Evolutionary conservation across 2,797 vertebrate genomes (phyloP).

Genomic region (Megalops cyprinoides): DNA sequence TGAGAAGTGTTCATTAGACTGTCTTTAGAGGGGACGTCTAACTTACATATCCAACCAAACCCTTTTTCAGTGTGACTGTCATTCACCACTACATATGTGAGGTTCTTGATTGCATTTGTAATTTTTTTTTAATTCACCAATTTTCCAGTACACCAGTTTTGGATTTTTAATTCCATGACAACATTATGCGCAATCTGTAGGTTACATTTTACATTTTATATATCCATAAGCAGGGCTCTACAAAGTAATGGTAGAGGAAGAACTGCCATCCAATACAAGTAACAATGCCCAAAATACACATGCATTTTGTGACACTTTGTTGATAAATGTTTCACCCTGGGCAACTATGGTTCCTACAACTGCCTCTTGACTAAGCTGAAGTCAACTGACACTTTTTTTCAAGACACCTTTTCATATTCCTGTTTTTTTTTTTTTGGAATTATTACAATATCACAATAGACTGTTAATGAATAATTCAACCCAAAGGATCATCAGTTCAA

Average conservation of each 20-base stretch:
- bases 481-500: slow-evolving; percentile 40
- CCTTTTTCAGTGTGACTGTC: too few species aligned
- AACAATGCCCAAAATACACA: background rate
- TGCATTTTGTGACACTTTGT: background rate
- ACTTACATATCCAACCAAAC: too few species aligned
- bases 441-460: slow-evolving; percentile 44
- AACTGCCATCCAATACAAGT: slow-evolving; percentile 32
- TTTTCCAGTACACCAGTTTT: too few species aligned
- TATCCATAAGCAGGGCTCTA: slow-evolving; percentile 6
- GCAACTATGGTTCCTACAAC: background rate
- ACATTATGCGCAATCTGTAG: too few species aligned
- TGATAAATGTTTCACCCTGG: background rate
- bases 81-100: too few species aligned
- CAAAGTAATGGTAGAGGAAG: slow-evolving; percentile 35
- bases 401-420: slow-evolving; percentile 39
- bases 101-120: too few species aligned
- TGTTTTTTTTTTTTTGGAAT: slow-evolving; percentile 41
- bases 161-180: too few species aligned
- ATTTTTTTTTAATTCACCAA: too few species aligned
- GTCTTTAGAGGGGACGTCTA: too few species aligned
- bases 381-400: slow-evolving; percentile 27
- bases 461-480: slow-evolving; percentile 45
- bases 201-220: too few species aligned
- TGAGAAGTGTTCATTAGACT: too few species aligned
- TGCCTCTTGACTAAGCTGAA: slow-evolving; percentile 23